A percentile compares a stretch with the other conserved stretches of the same genome.
Evolutionary conservation across 2,113 vertebrate species (phyloP).

Genomic region (Willisornis vidua): DNA sequence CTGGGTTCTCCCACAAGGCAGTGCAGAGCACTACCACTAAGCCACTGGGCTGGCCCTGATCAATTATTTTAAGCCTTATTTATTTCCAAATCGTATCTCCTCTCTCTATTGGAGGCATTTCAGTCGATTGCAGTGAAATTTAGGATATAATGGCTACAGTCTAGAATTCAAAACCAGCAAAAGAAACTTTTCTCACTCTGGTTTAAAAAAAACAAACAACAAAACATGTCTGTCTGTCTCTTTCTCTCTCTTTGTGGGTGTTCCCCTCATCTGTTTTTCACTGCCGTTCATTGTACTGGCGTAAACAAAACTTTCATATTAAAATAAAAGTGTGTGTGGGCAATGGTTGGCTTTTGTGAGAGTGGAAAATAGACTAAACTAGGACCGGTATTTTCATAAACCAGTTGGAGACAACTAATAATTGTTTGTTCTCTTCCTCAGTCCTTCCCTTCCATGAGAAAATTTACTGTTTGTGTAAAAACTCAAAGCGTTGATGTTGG

Average conservation of each 20-base stretch:
- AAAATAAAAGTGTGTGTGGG: slow-evolving; percentile 68
- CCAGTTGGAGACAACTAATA: slow-evolving; percentile 52
- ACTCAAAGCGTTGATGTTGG: slow-evolving; percentile 51
- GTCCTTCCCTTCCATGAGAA: slow-evolving; percentile 66
- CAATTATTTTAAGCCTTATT: slow-evolving; percentile 70
- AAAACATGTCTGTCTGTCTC: slow-evolving; percentile 18
- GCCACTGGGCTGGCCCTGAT: slow-evolving; percentile 62
- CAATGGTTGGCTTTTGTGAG: slow-evolving; percentile 67
- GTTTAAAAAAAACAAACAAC: slow-evolving; percentile 47
- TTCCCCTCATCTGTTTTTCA: slow-evolving; percentile 65
- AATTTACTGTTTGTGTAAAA: slow-evolving; percentile 66
- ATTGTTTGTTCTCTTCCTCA: slow-evolving; percentile 62
- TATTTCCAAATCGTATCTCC: slow-evolving; percentile 77
- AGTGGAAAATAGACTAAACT: slow-evolving; percentile 58
- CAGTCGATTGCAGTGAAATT: slow-evolving; percentile 60
- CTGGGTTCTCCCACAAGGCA: slow-evolving; percentile 41
- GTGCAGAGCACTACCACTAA: slow-evolving; percentile 58
- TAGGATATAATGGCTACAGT: slow-evolving; percentile 69
- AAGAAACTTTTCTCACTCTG: slow-evolving; percentile 56
- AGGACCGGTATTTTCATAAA: slow-evolving; percentile 66
- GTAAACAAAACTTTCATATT: slow-evolving; percentile 47
- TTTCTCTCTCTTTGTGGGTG: slow-evolving; percentile 39
- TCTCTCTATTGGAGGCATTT: slow-evolving; percentile 63
- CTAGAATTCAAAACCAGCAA: slow-evolving; percentile 68
- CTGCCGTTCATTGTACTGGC: slow-evolving; percentile 57